Evolutionary conservation across 35 echinoderm and acorn worm genomes (phyloP).

Genomic region (Apostichopus japonicus): DNA sequence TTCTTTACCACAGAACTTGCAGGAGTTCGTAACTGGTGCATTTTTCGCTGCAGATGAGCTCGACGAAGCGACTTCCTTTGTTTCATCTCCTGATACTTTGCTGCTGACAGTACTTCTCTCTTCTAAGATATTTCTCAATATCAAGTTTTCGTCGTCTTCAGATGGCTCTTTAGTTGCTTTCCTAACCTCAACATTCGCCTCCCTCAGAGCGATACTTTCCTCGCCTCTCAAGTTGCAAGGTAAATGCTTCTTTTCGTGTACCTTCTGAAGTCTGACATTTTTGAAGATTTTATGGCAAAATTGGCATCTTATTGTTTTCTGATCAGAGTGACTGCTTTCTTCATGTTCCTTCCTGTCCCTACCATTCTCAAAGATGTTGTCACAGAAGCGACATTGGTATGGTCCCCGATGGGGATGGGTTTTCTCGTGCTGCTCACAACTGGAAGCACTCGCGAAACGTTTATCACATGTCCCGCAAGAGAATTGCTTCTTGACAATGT

Average conservation of each 20-base stretch:
- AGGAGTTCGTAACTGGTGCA: neutral
- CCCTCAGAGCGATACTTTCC: too few species aligned
- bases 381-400: neutral
- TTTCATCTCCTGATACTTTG: neutral
- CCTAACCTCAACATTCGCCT: neutral
- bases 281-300: neutral
- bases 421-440: neutral
- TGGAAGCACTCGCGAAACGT: neutral
- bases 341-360: constrained; percentile 6
- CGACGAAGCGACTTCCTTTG: too few species aligned
- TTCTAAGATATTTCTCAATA: neutral
- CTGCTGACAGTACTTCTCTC: neutral
- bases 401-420: neutral
- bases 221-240: neutral
- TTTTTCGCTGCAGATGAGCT: neutral
- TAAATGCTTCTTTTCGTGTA: constrained; percentile 8
- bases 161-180: neutral
- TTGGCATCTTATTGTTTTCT: neutral
- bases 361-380: neutral
- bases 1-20: neutral
- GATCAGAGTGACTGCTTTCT: neutral
- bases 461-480: neutral
- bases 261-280: neutral
- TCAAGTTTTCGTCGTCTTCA: neutral
- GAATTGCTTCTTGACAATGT: neutral